Percentiles rank a stretch among this genome's conserved stretches.
Evolutionary conservation across 2,888 invertebrate species (phyloP).

Genomic region (Orthosia cruda): DNA sequence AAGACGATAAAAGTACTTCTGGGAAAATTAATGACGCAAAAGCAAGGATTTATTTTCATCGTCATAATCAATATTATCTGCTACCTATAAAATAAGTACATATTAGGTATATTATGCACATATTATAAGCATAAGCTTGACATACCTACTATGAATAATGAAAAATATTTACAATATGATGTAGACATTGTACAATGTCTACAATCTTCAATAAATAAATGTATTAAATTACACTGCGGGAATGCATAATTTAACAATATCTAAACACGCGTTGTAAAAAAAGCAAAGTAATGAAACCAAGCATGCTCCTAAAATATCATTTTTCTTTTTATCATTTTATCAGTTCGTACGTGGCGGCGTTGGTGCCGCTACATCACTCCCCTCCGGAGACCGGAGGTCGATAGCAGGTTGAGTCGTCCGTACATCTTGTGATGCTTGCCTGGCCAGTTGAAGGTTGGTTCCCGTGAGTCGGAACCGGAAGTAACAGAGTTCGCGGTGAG

Average conservation of each 20-base stretch:
- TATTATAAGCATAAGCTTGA: neutral
- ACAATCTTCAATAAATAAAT: conserved; percentile 3
- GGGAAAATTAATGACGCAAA: neutral
- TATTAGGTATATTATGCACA: neutral
- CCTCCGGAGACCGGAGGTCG: no score
- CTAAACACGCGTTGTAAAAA: neutral
- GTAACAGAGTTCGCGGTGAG: no score
- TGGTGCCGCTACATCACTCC: no score
- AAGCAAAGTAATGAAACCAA: neutral
- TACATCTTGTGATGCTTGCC: no score
- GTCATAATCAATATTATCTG: conserved; percentile 10
- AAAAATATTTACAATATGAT: conserved; percentile 21
- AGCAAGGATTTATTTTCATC: neutral
- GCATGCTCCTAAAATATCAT: neutral
- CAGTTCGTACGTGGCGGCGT: no score
- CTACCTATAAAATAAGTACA: neutral
- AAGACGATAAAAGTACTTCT: neutral
- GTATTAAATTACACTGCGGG: neutral
- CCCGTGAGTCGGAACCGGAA: no score
- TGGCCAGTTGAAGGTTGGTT: no score
- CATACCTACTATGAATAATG: neutral
- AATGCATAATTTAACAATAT: conserved; percentile 2
- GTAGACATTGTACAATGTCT: neutral
- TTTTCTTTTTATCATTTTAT: no score
- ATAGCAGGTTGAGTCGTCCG: no score